Evolutionary conservation across 2,888 invertebrate species (phyloP).

Genomic region (Andrena bucephala): DNA sequence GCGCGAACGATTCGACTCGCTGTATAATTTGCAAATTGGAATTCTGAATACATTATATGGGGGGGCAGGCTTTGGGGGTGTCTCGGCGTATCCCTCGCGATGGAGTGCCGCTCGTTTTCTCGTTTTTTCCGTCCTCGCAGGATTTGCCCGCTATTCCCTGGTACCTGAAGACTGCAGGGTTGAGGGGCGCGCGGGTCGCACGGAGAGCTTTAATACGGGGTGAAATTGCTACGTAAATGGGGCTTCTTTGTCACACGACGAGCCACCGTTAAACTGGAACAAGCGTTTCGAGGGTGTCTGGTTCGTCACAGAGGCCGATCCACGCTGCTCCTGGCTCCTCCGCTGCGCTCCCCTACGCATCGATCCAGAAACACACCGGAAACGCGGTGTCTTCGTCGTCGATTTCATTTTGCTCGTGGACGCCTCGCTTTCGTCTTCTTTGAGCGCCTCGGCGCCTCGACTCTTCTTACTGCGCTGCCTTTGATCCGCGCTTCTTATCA

Average conservation of each 20-base stretch:
- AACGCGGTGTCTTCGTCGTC: slow-evolving; percentile 48
- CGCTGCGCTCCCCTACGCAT: slow-evolving; percentile 32
- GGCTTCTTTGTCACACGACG: slow-evolving; percentile 36
- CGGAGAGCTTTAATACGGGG: slow-evolving; percentile 21
- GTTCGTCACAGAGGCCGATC: slow-evolving; percentile 12
- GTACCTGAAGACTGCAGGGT: too few species aligned
- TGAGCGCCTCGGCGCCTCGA: not conserved
- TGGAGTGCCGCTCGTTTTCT: too few species aligned
- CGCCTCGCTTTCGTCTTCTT: not conserved
- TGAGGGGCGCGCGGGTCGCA: not conserved
- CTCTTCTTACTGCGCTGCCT: not conserved
- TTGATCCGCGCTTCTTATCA: slow-evolving; percentile 17
- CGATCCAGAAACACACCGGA: slow-evolving; percentile 36
- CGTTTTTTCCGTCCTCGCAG: too few species aligned
- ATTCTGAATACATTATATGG: too few species aligned
- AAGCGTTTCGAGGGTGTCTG: slow-evolving; percentile 26
- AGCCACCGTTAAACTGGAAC: slow-evolving; percentile 44
- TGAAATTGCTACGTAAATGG: slow-evolving; percentile 43
- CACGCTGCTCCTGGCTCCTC: not conserved
- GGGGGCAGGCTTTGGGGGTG: too few species aligned
- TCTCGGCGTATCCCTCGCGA: too few species aligned
- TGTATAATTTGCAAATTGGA: too few species aligned
- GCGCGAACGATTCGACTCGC: too few species aligned
- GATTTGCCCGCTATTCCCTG: too few species aligned
- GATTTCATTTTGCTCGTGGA: slow-evolving; percentile 38